Base-by-base conservation (phyloP, 2,797 vertebrate genomes). In the Bovichtus diacanthus region DNA sequence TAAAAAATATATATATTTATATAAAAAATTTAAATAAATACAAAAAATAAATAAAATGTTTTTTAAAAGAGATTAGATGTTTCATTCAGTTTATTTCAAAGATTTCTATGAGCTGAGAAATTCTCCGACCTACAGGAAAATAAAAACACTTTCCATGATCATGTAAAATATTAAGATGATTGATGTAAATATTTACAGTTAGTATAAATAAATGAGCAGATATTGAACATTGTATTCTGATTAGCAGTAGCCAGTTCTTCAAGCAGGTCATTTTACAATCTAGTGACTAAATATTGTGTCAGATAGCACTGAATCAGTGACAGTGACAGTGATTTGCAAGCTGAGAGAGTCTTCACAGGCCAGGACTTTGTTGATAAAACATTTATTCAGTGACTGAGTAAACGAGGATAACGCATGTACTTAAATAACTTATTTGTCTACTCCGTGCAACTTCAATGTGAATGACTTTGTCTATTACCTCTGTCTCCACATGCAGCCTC, bases 341-440 rank as follows among this genome's bases (percentile, higher is more conserved):
- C 77, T 74, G 70, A 75, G 53, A 68, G 36, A 44, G 16, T 44
- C 72, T 67, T 73, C 74, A 53, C 77, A 67, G 63, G 43, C 51
- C 27, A 12, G 38, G n/a, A 53, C 47, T 63, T 63, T 70, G 71
- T 74, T 70, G 58, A 15, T 68, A 6, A 78, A 74, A 85, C 41
- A 76, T 76, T 50, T 44, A 74, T 67, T 76, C 47, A 63, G 50
- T 66, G 39, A 34, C 41, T 63, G 67, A 56, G 49, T 13, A 46
- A 63, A 78, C 36, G 60, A 79, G 9, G 13, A 50, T n/a, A 75
- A 51, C 74, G 49, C 53, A 43, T 50, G 25, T 19, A n/a, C 54
- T 72, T 59, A 7, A 54, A 46, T 55, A 25, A 68, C 6, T 10
- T 36, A 13, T 47, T 39, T 10, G 21, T 54, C 5, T 58, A 3